phyloP scores from a whole-genome alignment of 2,888 invertebrate genomes.

The Platycheirus albimanus region DNA sequence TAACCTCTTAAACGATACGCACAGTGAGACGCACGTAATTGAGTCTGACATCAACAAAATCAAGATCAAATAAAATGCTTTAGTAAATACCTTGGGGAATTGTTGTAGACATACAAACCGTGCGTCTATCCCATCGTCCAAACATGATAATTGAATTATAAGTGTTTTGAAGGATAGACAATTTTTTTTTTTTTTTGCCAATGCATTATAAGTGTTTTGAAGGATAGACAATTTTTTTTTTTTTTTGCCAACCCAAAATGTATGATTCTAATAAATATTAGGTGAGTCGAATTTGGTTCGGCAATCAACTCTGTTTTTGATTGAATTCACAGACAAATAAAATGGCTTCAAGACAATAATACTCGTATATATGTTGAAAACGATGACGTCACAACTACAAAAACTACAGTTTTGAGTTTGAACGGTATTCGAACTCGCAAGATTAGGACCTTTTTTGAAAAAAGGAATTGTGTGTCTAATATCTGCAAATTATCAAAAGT shows the following conservation, averaged over 20 bases:
- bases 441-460: too few relatives aligned
- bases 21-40: not conserved
- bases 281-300: not conserved
- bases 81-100: not conserved
- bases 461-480: too few relatives aligned
- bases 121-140: not conserved
- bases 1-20: not conserved
- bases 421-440: too few relatives aligned
- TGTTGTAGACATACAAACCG: not conserved
- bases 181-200: not conserved
- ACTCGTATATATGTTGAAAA: too few relatives aligned
- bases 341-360: not conserved
- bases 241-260: not conserved
- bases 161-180: not conserved
- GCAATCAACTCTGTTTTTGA: not conserved
- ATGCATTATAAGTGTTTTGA: not conserved
- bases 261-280: not conserved
- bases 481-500: too few relatives aligned
- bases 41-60: not conserved
- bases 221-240: not conserved
- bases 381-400: too few relatives aligned
- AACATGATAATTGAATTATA: slow-evolving; percentile 9
- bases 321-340: slow-evolving; percentile 14
- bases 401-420: too few relatives aligned
- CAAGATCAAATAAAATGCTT: too few relatives aligned